These are phyloP conservation scores for Apamea anceps DNA, from an alignment of 2,888 invertebrate species.

Conservation along the genomic window DNA sequence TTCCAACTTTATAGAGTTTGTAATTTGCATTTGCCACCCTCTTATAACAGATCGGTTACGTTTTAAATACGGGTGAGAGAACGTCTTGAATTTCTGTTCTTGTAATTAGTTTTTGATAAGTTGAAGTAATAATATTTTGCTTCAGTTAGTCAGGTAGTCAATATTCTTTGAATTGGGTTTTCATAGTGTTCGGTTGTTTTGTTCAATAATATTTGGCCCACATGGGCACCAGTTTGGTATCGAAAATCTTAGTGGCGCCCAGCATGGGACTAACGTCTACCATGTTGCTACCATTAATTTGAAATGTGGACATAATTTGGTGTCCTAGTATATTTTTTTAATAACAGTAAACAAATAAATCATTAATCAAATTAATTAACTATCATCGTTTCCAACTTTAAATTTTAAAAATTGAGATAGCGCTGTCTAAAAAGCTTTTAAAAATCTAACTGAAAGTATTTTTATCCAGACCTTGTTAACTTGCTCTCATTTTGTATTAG, in stretches of 20 bases:
- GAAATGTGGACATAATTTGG: not conserved
- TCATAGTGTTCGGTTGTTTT: not conserved
- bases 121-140: not conserved
- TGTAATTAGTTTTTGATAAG: constrained; percentile 26
- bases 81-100: constrained; percentile 25
- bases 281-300: no score
- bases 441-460: constrained; percentile 49
- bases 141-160: not conserved
- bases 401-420: constrained; percentile 9
- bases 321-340: not conserved
- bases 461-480: constrained; percentile 53
- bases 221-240: constrained; percentile 21
- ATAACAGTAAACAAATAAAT: not conserved
- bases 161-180: not conserved
- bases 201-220: not conserved
- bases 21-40: constrained; percentile 63
- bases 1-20: constrained; percentile 51
- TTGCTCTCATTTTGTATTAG: constrained; percentile 45
- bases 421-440: constrained; percentile 19
- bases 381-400: not conserved
- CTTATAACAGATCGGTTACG: constrained; percentile 55
- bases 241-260: constrained; percentile 32
- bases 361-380: not conserved
- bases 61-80: constrained; percentile 39
- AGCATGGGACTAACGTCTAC: not conserved